Conservation (phyloP, 92 coral and sea anemone species). For the Phenganax marumi region DNA sequence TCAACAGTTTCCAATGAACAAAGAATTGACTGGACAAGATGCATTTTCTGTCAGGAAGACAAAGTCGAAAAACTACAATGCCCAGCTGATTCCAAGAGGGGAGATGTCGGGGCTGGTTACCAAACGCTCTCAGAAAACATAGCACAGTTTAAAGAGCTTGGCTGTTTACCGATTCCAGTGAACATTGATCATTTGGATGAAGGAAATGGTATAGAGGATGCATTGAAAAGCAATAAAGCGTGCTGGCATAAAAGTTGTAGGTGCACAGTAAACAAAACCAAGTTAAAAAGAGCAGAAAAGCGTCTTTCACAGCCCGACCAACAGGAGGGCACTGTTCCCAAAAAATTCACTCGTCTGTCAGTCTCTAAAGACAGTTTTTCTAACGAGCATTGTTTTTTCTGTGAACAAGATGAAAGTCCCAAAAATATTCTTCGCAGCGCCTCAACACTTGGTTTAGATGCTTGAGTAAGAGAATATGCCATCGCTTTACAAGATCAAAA, state of each 20-base stretch:
- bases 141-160: conserved; percentile 10
- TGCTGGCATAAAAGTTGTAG: conserved; percentile 53
- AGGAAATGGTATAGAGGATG: conserved; percentile 42
- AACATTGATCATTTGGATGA: conserved; percentile 43
- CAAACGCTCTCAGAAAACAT: conserved; percentile 39
- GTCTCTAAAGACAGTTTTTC: neutral
- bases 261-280: conserved; percentile 33
- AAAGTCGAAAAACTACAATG: conserved; percentile 50
- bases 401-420: conserved; percentile 49
- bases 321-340: conserved; percentile 3
- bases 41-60: conserved; percentile 54
- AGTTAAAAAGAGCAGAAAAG: conserved; percentile 46
- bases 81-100: conserved; percentile 57
- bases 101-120: conserved; percentile 57
- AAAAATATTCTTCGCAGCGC: conserved; percentile 46
- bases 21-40: conserved; percentile 50
- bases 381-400: conserved; percentile 50
- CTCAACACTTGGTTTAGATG: conserved; percentile 52
- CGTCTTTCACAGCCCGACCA: conserved; percentile 28
- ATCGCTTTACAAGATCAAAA: conserved; percentile 34
- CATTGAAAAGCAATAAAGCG: conserved; percentile 37
- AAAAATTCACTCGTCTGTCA: conserved; percentile 39
- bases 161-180: conserved; percentile 39
- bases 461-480: conserved; percentile 55
- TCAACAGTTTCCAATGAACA: neutral